Base-by-base conservation (phyloP, 2,113 vertebrate genomes). In the Rhagologus leucostigma region DNA sequence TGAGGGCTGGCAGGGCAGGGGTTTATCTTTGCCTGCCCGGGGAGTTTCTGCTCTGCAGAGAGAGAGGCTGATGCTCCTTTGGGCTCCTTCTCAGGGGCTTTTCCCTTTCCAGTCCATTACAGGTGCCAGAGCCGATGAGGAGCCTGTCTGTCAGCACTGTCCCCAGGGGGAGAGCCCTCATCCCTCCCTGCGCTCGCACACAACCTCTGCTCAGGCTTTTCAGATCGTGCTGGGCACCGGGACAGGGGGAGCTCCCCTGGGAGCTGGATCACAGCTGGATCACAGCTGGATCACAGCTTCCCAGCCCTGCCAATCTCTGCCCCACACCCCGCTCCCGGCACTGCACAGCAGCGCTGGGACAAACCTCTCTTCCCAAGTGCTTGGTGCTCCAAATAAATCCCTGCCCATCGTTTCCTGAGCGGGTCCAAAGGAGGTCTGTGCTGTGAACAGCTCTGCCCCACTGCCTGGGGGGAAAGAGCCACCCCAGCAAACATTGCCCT, bases 91-190 rank as follows among this genome's bases (percentile, higher is more conserved):
- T 94, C 78, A 9, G 89, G 91, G 85, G 95, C 97, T 98, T 97
- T 98, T 97, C 97, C 92, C 97, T 98, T 99, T 98, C 98, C 98
- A 98, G 97, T 92, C 98, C 98, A 99, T 99, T 99, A 98, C 96
- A 98, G 92, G 96, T 93, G 98, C 97, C 98, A 98, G 53, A 94
- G 96, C 81, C 7, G 84, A 97, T 98, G 96, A 97, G 91, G 83
- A 82, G 84, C 90, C 94, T 97, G 98, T 93, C 98, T 86, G 95
- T 98, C 97, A 98, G 60, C 7, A 0, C 0, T 17, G 35, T 76
- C 94, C 80, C 90, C 44, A 4, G 71, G 74, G 49, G 62, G 63
- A 2, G 24, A 32, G 87, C 90, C 92, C 29, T 71, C 93, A 13
- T 35, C 75, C 68, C 55, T 33, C 16, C 18, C 78, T 16, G 16